Percentiles rank a stretch among this genome's conserved stretches.
Evolutionary conservation across 2,888 invertebrate genomes (phyloP).

Genomic region (Andrena hattorfiana): DNA sequence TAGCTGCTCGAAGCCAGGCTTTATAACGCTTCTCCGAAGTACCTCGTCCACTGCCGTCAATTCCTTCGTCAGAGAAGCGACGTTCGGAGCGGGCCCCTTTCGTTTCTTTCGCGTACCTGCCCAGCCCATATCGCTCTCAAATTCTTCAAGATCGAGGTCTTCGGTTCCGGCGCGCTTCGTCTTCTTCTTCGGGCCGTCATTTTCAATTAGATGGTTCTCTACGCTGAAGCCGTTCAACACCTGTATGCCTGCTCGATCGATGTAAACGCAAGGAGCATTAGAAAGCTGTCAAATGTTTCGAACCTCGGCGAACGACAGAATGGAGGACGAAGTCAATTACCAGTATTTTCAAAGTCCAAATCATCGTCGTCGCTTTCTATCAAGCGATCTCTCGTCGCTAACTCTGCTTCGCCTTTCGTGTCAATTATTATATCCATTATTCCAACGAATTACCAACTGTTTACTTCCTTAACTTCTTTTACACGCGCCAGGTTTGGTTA

Average conservation of each 20-base stretch:
- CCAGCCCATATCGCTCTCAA: constrained; percentile 82
- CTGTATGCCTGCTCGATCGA: constrained; percentile 1
- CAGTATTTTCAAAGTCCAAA: constrained; percentile 57
- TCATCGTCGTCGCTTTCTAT: constrained; percentile 79
- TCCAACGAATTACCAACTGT: constrained; percentile 4
- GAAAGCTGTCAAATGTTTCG: background rate
- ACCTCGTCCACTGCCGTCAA: constrained; percentile 85
- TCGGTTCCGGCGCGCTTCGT: constrained; percentile 46
- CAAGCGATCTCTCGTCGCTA: constrained; percentile 83
- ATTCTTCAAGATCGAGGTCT: constrained; percentile 81
- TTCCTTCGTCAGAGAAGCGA: constrained; percentile 85
- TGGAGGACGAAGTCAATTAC: constrained; percentile 47
- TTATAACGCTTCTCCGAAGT: constrained; percentile 88
- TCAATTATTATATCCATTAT: constrained; percentile 88
- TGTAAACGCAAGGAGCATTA: background rate
- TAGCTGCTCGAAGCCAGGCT: constrained; percentile 89
- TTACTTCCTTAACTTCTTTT: constrained; percentile 6
- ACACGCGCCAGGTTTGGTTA: background rate
- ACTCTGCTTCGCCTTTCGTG: constrained; percentile 86
- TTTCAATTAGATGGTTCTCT: constrained; percentile 8
- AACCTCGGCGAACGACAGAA: constrained; percentile 29
- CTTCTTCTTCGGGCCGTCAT: constrained; percentile 31
- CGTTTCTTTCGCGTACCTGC: constrained; percentile 56
- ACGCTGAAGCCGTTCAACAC: constrained; percentile 12
- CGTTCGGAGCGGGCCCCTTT: constrained; percentile 79